A percentile compares a stretch with the other conserved stretches of the same genome.
These are phyloP conservation scores for Heliconius cydno DNA, from an alignment of 2,888 invertebrate genomes.

Conservation along the genomic window DNA sequence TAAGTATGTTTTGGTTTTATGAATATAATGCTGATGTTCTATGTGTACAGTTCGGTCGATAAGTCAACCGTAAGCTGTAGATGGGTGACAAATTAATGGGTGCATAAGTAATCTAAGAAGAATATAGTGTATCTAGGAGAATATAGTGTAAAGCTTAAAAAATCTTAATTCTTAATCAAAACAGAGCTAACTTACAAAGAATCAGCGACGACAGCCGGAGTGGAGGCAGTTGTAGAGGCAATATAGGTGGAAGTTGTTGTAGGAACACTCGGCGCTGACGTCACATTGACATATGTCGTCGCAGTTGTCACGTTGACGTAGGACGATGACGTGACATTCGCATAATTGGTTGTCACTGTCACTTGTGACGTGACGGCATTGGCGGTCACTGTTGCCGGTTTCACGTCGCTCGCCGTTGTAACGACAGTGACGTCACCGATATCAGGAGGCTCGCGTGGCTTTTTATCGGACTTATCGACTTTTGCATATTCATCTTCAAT, in stretches of 20 bases:
- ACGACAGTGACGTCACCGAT: constrained; percentile 73
- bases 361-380: constrained; percentile 35
- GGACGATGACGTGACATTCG: constrained; percentile 39
- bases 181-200: constrained; percentile 52
- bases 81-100: too few species aligned
- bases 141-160: too few species aligned
- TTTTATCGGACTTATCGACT: constrained; percentile 71
- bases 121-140: too few species aligned
- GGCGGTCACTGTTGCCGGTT: constrained; percentile 44
- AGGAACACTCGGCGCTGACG: constrained; percentile 39
- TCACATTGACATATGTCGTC: constrained; percentile 45
- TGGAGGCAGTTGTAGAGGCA: constrained; percentile 47
- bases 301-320: constrained; percentile 42
- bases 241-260: constrained; percentile 38
- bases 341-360: constrained; percentile 35
- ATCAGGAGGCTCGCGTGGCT: constrained; percentile 73
- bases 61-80: too few species aligned
- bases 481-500: constrained; percentile 86
- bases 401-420: constrained; percentile 53
- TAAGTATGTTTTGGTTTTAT: not conserved
- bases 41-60: too few species aligned
- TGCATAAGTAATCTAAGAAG: too few species aligned
- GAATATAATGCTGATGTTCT: too few species aligned
- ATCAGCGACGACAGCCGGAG: constrained; percentile 50
- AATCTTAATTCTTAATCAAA: not conserved